These are phyloP conservation scores for silkworm (Bombyx mori) DNA, from an alignment of 1,140 invertebrate species.

Conservation along the genomic window DNA sequence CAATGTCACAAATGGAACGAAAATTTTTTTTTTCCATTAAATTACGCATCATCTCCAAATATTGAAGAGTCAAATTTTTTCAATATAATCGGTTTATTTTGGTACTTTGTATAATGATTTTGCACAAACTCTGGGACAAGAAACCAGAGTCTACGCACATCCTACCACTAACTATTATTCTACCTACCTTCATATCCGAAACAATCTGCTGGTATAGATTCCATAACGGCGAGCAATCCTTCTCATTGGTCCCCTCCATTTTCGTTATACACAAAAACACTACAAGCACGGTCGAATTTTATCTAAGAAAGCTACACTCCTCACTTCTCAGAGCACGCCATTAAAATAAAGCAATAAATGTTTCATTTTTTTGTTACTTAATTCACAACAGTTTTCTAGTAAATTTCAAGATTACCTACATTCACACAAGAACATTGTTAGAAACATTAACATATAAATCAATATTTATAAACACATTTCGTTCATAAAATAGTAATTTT, in stretches of 20 bases:
- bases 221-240: conserved; percentile 69
- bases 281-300: conserved; percentile 41
- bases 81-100: too few species aligned
- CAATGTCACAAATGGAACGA: not conserved
- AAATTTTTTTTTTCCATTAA: not conserved
- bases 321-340: conserved; percentile 36
- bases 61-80: too few species aligned
- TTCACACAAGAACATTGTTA: conserved; percentile 39
- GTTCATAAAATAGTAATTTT: conserved; percentile 3
- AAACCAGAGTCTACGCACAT: not conserved
- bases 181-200: conserved; percentile 68
- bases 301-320: conserved; percentile 27
- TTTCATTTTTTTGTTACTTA: conserved; percentile 44
- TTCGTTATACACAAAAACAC: conserved; percentile 40
- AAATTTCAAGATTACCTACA: conserved; percentile 39
- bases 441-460: conserved; percentile 60
- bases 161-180: not conserved
- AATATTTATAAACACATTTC: conserved; percentile 66
- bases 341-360: conserved; percentile 39
- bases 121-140: not conserved
- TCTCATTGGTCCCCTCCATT: conserved; percentile 68
- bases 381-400: conserved; percentile 16
- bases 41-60: not conserved
- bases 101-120: not conserved
- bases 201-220: conserved; percentile 69